Evolutionary conservation across 2,888 invertebrate genomes (phyloP).

Genomic region (Allolobophora icterica): DNA sequence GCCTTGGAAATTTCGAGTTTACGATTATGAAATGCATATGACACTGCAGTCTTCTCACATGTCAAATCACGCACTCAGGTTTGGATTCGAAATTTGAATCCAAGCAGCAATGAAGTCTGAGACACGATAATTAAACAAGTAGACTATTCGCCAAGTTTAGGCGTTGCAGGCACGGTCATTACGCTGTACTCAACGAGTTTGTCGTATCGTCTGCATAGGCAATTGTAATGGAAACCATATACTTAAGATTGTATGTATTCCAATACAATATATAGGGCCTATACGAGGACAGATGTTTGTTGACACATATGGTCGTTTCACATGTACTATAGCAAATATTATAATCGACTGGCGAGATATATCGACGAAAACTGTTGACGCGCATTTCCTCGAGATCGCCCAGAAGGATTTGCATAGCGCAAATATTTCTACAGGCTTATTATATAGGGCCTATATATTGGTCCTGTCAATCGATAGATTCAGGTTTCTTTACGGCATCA

Average conservation of each 20-base stretch:
- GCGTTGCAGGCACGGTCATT: background rate
- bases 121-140: background rate
- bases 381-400: too few relatives aligned
- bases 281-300: background rate
- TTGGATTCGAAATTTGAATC: background rate
- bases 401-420: background rate
- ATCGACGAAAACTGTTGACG: background rate
- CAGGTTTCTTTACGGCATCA: background rate
- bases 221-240: background rate
- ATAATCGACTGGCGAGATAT: background rate
- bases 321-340: background rate
- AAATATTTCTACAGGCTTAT: background rate
- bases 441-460: too few relatives aligned
- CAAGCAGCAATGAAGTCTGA: background rate
- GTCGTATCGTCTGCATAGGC: background rate
- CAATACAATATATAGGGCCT: background rate
- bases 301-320: background rate
- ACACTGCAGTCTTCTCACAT: too few relatives aligned
- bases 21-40: too few relatives aligned
- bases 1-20: background rate
- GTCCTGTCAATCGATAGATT: background rate
- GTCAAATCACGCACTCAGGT: background rate
- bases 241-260: background rate
- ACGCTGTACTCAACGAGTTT: background rate
- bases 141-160: background rate